Evolutionary conservation across 2,113 vertebrate genomes (phyloP), one percentile per base, ranked within the genome.

Genomic region (Cyrtonyx montezumae): DNA sequence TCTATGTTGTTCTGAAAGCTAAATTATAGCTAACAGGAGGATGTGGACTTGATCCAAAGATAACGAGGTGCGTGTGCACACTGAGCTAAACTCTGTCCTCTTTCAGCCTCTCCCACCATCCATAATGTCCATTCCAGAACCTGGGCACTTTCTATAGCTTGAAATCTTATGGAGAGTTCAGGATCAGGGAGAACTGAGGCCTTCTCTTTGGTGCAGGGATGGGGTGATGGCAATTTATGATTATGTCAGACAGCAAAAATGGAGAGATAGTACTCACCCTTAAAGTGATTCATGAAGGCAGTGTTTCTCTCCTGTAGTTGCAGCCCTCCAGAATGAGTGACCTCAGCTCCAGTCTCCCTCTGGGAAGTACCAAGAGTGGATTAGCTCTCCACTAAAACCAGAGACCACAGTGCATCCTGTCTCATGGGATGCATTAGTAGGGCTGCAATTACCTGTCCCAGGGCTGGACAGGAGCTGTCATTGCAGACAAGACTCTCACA

Each of bases 381-480:
- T 45, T 36, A 58, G 9, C 7, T 62, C 23, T 17, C 5, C 1
- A 1, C 23, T 73, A 69, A 71, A 82, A 45, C 17, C 43, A 42
- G 36, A 12, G 26, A 9, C 21, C n/a, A 13, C 1, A 9, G n/a
- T 7, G 13, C 43, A 9, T 56, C 49, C 22, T 0, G 0, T 71
- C 49, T 9, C 20, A 8, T 30, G 51, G 5, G 3, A 21, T 32
- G n/a, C 30, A 3, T 13, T 0, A 12, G 26, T 46, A 84, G 13
- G 49, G 19, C 4, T 69, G 43, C 12, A 16, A 56, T 21, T 78
- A 17, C 74, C 45, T 66, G 74, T 23, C n/a, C 32, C 14, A 8
- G 42, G 40, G 61, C n/a, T 0, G 0, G 30, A 18, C 25, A 32
- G 55, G 40, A 45, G 56, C 9, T 75, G 18, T 36, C 2, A 0